Evolutionary conservation across 2,888 invertebrate genomes (phyloP).

Genomic region (Sphinx pinastri): DNA sequence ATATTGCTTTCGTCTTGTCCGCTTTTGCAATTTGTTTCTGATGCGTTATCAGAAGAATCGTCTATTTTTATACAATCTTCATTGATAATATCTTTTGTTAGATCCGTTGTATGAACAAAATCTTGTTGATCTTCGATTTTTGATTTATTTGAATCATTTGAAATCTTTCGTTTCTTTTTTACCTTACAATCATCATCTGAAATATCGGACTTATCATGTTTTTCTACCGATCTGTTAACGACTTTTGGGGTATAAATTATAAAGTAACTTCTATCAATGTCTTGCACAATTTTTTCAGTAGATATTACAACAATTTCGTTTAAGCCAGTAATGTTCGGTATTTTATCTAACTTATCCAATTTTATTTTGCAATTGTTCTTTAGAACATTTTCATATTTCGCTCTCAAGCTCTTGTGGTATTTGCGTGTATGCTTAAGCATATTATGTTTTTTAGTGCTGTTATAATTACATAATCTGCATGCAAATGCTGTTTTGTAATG

Average conservation of each 20-base stretch:
- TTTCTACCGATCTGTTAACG: slow-evolving; percentile 13
- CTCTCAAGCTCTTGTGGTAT: slow-evolving; percentile 42
- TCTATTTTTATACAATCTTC: slow-evolving; percentile 62
- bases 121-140: slow-evolving; percentile 13
- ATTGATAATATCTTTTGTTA: slow-evolving; percentile 29
- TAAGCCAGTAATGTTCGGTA: slow-evolving; percentile 58
- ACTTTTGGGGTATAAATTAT: slow-evolving; percentile 49
- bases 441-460: slow-evolving; percentile 35
- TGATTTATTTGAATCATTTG: slow-evolving; percentile 32
- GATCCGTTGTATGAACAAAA: slow-evolving; percentile 25
- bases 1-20: slow-evolving; percentile 30
- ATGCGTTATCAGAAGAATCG: slow-evolving; percentile 60
- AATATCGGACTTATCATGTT: slow-evolving; percentile 24
- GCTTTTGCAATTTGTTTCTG: slow-evolving; percentile 37
- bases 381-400: slow-evolving; percentile 47
- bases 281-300: slow-evolving; percentile 53
- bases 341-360: slow-evolving; percentile 56
- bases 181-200: slow-evolving; percentile 43
- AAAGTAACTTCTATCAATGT: slow-evolving; percentile 48
- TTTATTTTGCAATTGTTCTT: slow-evolving; percentile 52
- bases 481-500: slow-evolving; percentile 33
- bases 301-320: slow-evolving; percentile 53
- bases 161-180: slow-evolving; percentile 26
- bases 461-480: slow-evolving; percentile 38
- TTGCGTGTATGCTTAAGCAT: slow-evolving; percentile 41